phyloP scores from a whole-genome alignment of 23 tunicate genomes.

The Ascidia mentula region DNA sequence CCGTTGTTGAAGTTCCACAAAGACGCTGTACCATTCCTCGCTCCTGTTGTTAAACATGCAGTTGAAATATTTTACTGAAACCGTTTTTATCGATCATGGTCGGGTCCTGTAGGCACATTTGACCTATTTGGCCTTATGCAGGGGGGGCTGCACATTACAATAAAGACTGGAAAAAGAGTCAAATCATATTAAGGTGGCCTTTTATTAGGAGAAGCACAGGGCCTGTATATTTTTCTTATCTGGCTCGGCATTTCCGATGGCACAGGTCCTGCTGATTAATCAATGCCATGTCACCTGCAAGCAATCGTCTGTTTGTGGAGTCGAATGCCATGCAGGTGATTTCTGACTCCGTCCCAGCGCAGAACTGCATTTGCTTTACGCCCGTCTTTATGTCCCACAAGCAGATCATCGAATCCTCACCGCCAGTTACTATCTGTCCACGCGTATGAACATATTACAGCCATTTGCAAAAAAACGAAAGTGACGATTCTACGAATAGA shows the following conservation, averaged over 20 bases:
- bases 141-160: no score
- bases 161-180: no score
- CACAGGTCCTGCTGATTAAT: no score
- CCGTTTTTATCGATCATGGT: background rate
- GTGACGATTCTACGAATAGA: no score
- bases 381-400: constrained; percentile 80
- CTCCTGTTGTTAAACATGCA: constrained; percentile 41
- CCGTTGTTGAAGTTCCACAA: constrained; percentile 94
- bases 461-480: no score
- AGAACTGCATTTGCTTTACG: constrained; percentile 75
- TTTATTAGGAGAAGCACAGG: no score
- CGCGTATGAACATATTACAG: no score
- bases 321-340: constrained; percentile 78
- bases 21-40: constrained; percentile 54
- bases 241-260: no score
- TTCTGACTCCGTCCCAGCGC: constrained; percentile 54
- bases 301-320: constrained; percentile 52
- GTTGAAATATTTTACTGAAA: background rate
- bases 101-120: no score
- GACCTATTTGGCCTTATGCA: no score
- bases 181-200: no score
- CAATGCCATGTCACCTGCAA: constrained; percentile 53
- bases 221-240: no score
- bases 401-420: constrained; percentile 72
- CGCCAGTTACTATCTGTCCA: constrained; percentile 72